Base-by-base conservation (phyloP, 2,888 invertebrate genomes). In the Acronicta leporina region DNA sequence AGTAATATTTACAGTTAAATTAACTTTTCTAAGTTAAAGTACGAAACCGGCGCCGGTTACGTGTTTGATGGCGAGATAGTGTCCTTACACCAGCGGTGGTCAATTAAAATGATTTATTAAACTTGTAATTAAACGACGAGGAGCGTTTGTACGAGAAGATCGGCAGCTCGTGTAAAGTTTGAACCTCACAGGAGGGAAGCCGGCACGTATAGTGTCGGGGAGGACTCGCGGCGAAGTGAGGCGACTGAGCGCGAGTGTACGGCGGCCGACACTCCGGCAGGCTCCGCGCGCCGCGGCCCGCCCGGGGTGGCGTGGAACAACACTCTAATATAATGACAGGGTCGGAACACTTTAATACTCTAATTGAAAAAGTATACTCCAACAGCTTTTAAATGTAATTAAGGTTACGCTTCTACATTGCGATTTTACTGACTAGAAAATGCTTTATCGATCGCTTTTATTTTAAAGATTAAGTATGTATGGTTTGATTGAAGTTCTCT, bases 311-410 rank as follows among this genome's bases (percentile, higher is more conserved):
- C 86, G 89, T 86, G 87, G 87, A 92, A 92, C 94, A 93, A 94
- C 94, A 93, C 92, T 93, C 91, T 93, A 93, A 92, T 92, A 92
- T 94, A 93, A 94, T 94, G 93, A 93, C 92, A 91, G 94, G 91
- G 91, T 92, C 91, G 92, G 91, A 92, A 92, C 93, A 92, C 93
- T 93, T 92, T 92, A 94, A 93, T 92, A 91, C 92, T 91, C 92
- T 93, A 92, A 94, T 94, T 94, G 92, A 91, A 92, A 93, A 93
- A 92, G 92, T 92, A 92, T 90, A 92, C 92, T 90, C 89, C 85
- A 87, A 88, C 90, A 88, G 90, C 90, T 90, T 90, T 90, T 89
- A 88, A 90, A 87, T 88, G 88, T 88, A 89, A 89, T 89, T 88
- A 88, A 87, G 86, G 87, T 84, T 87, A 83, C 83, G 84, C 85